Evolutionary conservation across 2,113 vertebrate species (phyloP), one percentile per base, ranked within the genome.

Genomic region (Phyllopteryx taeniolatus): DNA sequence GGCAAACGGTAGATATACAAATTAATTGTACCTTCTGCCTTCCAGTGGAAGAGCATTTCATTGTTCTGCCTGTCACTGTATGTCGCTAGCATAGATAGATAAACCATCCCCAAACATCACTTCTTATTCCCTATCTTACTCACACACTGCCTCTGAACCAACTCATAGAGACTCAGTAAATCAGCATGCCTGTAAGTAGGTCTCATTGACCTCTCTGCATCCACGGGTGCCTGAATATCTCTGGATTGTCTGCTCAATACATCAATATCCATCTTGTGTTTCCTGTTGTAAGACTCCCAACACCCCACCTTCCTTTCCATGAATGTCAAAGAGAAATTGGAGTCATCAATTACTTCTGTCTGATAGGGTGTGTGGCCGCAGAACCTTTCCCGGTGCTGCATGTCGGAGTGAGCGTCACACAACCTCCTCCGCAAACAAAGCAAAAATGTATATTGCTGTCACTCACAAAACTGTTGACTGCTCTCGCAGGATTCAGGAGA

Each of bases 171-270:
- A 71, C 79, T 59, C 74, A 79, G 86, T 90, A 87, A 87, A 90
- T 89, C 89, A 87, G 86, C 76, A 79, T 82, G 78, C 74, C 81
- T 89, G 88, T 86, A 91, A 90, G 85, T 86, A 87, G 74, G 79
- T 82, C 85, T 85, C 80, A 89, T 86, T 87, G 88, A 92, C 81
- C 85, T 83, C 76, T 78, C 73, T 57, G 70, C 74, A 90, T 91
- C 89, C 88, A 86, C 79, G 49, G 74, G 75, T 82, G 85, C 81
- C 80, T 79, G 67, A 78, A 85, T 90, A 77, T 85, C 79, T 81
- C 74, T 78, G 83, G 77, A 91, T 91, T 87, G 84, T 77, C 84
- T 72, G 70, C 80, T 92, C 89, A 82, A 89, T 89, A 84, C 72
- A 88, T 91, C 87, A 84, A 87, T 92, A 89, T 79, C 84, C 76